Evolutionary conservation across 2,888 invertebrate species (phyloP).

Genomic region (Hirtodrosophila duncani): DNA sequence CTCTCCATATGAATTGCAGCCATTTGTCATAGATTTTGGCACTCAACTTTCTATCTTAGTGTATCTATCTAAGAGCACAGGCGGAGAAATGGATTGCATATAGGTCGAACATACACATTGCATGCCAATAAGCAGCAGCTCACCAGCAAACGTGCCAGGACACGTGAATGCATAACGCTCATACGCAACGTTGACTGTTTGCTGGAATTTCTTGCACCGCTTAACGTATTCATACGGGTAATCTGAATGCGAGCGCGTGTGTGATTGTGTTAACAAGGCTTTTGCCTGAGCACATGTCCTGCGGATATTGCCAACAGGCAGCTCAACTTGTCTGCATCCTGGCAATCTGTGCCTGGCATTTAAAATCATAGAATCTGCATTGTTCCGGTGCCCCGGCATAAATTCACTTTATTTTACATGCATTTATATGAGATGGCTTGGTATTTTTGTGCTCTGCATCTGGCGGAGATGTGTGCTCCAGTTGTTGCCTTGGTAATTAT

Average conservation of each 20-base stretch:
- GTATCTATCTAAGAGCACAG: too few relatives aligned
- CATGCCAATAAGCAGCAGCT: too few relatives aligned
- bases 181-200: constrained; percentile 40
- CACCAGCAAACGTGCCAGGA: constrained; percentile 11
- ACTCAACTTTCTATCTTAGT: too few relatives aligned
- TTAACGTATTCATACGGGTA: constrained; percentile 50
- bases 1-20: too few relatives aligned
- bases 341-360: constrained; percentile 30
- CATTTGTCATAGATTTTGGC: too few relatives aligned
- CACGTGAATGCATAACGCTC: constrained; percentile 40
- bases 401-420: constrained; percentile 38
- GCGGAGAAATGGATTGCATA: too few relatives aligned
- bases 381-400: constrained; percentile 29
- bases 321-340: not conserved
- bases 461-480: constrained; percentile 47
- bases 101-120: constrained; percentile 1
- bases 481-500: constrained; percentile 60
- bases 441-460: constrained; percentile 19
- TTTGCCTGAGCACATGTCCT: constrained; percentile 39
- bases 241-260: constrained; percentile 22
- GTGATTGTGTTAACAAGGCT: constrained; percentile 24
- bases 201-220: constrained; percentile 17
- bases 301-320: constrained; percentile 16
- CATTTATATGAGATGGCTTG: constrained; percentile 25
- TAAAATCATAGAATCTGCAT: constrained; percentile 27